phyloP scores from a whole-genome alignment of 2,113 vertebrate genomes.

The Heptranchias perlo region DNA sequence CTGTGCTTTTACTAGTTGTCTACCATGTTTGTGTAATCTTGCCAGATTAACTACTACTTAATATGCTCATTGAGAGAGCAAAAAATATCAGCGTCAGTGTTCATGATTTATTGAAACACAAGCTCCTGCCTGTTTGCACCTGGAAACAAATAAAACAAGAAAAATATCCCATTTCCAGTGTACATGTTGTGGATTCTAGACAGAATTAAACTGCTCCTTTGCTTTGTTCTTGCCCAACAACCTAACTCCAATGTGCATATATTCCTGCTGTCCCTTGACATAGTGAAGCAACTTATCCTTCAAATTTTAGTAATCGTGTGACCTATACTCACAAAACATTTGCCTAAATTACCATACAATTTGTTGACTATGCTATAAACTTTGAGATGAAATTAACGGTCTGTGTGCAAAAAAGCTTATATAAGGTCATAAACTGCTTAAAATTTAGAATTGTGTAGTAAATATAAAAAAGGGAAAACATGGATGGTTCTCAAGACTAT shows the following conservation, averaged over 20 bases:
- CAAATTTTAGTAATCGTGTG: background rate
- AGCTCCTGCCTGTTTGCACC: background rate
- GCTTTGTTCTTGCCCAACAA: background rate
- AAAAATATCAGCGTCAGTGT: too few species aligned
- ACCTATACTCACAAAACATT: background rate
- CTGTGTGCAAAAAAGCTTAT: background rate
- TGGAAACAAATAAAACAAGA: too few species aligned
- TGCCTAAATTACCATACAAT: background rate
- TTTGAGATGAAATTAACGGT: background rate
- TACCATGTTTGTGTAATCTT: too few species aligned
- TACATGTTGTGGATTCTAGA: background rate
- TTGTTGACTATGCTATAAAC: background rate
- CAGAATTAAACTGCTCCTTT: background rate
- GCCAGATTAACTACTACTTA: too few species aligned
- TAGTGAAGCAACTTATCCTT: background rate
- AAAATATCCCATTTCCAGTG: background rate
- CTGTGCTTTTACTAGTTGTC: too few species aligned
- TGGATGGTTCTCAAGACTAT: slow-evolving; percentile 6
- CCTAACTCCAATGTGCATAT: background rate
- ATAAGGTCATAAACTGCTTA: background rate
- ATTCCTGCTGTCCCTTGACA: background rate
- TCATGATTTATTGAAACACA: too few species aligned
- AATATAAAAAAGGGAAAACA: background rate
- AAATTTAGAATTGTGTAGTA: background rate
- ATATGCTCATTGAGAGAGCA: too few species aligned